These are phyloP conservation scores for Distichodus sexfasciatus DNA, from an alignment of 2,797 vertebrate species.

Conservation along the genomic window DNA sequence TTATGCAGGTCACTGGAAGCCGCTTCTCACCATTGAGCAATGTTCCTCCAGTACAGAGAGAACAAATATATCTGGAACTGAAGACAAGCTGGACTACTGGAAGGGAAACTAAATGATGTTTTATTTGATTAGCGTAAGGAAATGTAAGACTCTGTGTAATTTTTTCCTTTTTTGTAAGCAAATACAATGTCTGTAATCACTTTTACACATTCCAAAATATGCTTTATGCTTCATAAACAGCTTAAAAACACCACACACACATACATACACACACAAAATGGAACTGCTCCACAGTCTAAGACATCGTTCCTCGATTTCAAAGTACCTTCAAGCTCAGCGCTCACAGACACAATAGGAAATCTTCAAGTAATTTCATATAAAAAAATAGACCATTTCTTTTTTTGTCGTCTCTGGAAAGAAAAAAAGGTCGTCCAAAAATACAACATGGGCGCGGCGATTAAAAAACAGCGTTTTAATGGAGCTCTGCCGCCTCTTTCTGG, in stretches of 20 bases:
- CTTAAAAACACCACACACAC: conserved; percentile 72
- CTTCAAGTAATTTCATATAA: conserved; percentile 76
- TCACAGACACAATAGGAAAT: conserved; percentile 63
- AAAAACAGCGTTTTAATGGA: conserved; percentile 67
- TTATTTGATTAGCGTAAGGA: conserved; percentile 60
- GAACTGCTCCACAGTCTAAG: conserved; percentile 52
- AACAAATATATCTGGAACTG: not conserved
- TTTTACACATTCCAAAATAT: conserved; percentile 68
- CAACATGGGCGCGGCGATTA: conserved; percentile 59
- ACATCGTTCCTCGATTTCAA: conserved; percentile 59
- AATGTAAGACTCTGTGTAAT: conserved; percentile 57
- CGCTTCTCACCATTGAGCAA: not conserved
- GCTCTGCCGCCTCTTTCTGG: conserved; percentile 59
- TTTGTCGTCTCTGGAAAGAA: conserved; percentile 69
- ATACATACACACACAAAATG: conserved; percentile 73
- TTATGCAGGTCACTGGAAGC: not conserved
- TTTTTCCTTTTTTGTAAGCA: conserved; percentile 57
- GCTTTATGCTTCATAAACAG: conserved; percentile 62
- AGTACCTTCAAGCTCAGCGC: conserved; percentile 49
- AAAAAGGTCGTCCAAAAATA: conserved; percentile 67
- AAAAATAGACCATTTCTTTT: conserved; percentile 74
- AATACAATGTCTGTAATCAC: conserved; percentile 56
- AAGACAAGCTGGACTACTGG: not conserved
- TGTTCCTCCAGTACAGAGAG: not conserved
- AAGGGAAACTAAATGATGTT: conserved; percentile 68